A percentile compares a stretch with the other conserved stretches of the same genome.
phyloP scores from a whole-genome alignment of 2,113 vertebrate species.

The Sarotherodon lohbergeri region DNA sequence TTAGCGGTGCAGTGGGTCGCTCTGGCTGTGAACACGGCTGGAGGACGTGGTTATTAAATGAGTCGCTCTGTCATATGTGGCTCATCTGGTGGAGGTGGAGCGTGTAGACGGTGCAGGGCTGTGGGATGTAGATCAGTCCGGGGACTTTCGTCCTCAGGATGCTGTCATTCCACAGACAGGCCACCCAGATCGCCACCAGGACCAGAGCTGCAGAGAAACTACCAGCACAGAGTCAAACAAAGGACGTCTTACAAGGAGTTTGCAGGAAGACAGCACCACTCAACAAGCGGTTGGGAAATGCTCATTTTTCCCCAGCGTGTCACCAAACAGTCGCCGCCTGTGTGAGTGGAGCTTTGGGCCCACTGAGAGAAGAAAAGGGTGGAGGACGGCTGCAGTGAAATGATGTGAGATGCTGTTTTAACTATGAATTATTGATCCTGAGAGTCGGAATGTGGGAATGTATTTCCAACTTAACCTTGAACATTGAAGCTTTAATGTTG shows the following conservation, averaged over 20 bases:
- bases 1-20: neutral
- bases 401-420: neutral
- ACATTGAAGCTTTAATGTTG: neutral
- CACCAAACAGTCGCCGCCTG: neutral
- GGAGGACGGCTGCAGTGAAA: neutral
- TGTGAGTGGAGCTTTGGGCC: neutral
- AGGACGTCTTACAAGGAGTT: neutral
- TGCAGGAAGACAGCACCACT: neutral
- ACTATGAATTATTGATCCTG: neutral
- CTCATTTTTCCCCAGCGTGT: neutral
- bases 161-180: conserved; percentile 82
- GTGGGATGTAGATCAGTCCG: conserved; percentile 84
- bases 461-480: neutral
- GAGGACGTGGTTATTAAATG: rapidly evolving
- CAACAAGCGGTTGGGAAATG: neutral
- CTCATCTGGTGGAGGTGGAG: conserved; percentile 57
- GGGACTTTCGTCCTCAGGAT: conserved; percentile 84
- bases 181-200: conserved; percentile 80
- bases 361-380: neutral
- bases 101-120: conserved; percentile 84
- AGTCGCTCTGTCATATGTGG: neutral
- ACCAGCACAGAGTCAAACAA: neutral
- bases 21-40: rapidly evolving
- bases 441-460: rapidly evolving
- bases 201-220: conserved; percentile 77